Percentiles rank a stretch among this genome's conserved stretches.
phyloP scores from a whole-genome alignment of 2,797 vertebrate species.

The Amazonetta brasiliensis region DNA sequence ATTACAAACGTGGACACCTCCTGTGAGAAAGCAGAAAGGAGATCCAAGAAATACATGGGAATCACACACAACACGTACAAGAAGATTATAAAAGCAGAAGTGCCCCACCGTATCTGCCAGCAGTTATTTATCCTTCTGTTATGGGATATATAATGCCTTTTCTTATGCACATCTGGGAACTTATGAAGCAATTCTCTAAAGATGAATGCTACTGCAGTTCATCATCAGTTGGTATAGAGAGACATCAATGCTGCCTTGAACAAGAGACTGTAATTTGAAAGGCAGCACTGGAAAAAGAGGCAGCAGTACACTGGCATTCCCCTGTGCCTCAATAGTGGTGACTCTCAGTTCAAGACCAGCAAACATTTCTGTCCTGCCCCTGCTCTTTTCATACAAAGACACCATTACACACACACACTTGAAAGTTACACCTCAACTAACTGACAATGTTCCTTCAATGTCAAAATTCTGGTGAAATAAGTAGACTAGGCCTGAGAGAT shows the following conservation, averaged over 20 bases:
- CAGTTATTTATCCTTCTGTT: neutral
- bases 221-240: neutral
- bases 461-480: neutral
- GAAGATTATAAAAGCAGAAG: neutral
- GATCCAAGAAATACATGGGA: neutral
- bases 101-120: neutral
- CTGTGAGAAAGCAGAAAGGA: neutral
- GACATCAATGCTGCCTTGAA: neutral
- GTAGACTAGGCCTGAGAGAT: neutral
- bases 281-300: neutral
- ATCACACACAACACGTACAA: fast-evolving
- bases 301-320: fast-evolving
- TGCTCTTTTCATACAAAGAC: neutral
- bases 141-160: neutral
- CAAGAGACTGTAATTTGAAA: neutral
- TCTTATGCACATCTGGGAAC: neutral
- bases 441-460: neutral
- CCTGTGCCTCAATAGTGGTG: neutral
- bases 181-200: neutral
- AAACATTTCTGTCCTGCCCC: neutral
- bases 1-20: neutral
- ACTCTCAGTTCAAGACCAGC: fast-evolving
- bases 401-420: neutral
- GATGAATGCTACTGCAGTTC: neutral
- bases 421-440: neutral